Evolutionary conservation across 2,888 invertebrate species (phyloP), one percentile per base, ranked within the genome.

Genomic region (Lamellibrachia columna): DNA sequence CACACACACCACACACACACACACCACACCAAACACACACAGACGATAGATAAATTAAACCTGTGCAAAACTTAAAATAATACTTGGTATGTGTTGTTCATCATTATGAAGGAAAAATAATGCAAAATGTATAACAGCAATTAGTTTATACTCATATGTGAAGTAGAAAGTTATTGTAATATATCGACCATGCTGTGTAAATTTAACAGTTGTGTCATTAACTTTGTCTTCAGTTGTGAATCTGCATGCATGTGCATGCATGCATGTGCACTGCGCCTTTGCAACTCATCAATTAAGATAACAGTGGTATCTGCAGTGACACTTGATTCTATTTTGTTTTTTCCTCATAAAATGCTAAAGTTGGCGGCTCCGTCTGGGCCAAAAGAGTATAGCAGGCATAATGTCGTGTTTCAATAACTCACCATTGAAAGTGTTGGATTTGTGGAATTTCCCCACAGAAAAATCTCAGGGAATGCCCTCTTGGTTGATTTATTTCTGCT

Each of bases 371-470:
- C 75, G 6, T 75, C 6, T 11, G 75, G 15, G 75, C 22, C 15
- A 75, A 15, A 75, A 75, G n/a, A 75, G 75, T 22, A 75, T n/a
- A 75, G 75, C 75, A 22, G 75, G 75, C 75, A n/a, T 75, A 15
- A 22, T 22, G 11, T 22, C 75, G n/a, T n/a, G 2, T 55, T 55
- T 6, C n/a, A 75, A 75, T 75, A 75, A 75, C 15, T 75, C 75
- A 75, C 75, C 75, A 75, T 75, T 75, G n/a, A 75, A 75, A 15
- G 4, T 4, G 75, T 75, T 55, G 55, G 75, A 22, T 75, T 75
- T 75, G 75, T 75, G 75, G 75, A n/a, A 75, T 75, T 75, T 75
- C 75, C 75, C 75, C n/a, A 22, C 75, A 75, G 75, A n/a, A 75
- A 75, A 75, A 15, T 75, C 75, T 75, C 6, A 40, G 75, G 75